Percentiles rank a stretch among this genome's conserved stretches.
Conservation (phyloP, 2,888 invertebrate species). For the Leptopterna dolabrata region DNA sequence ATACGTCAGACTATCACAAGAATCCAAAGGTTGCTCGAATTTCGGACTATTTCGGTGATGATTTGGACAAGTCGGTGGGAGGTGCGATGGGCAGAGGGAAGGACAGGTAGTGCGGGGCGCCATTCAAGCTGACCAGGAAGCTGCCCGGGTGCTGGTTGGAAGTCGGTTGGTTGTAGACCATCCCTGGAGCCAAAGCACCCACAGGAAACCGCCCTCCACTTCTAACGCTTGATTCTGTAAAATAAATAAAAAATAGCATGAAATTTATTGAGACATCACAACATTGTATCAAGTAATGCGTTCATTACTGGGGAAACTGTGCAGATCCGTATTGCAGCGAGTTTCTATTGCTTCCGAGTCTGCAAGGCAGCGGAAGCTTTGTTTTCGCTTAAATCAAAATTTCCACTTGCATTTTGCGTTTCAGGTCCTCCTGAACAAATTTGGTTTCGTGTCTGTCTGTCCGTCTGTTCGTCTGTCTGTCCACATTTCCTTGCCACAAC, state of each 20-base stretch:
- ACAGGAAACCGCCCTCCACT: constrained; percentile 16
- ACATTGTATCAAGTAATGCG: too few relatives aligned
- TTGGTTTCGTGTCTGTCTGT: too few relatives aligned
- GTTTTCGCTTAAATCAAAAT: too few relatives aligned
- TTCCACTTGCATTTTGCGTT: too few relatives aligned
- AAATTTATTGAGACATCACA: too few relatives aligned
- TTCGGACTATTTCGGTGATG: constrained; percentile 30
- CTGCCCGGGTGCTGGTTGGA: constrained; percentile 67
- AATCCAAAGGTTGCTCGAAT: background rate
- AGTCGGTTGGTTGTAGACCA: constrained; percentile 68
- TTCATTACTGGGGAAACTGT: too few relatives aligned
- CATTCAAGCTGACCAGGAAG: constrained; percentile 67
- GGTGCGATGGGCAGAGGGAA: constrained; percentile 60
- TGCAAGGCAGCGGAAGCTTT: too few relatives aligned
- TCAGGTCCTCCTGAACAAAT: too few relatives aligned
- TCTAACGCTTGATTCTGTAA: background rate
- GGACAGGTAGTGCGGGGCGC: constrained; percentile 62
- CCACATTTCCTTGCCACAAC: too few relatives aligned
- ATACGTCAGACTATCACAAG: background rate
- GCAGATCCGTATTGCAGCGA: too few relatives aligned
- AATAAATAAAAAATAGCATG: background rate
- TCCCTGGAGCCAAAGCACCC: constrained; percentile 34
- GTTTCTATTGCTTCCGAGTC: too few relatives aligned
- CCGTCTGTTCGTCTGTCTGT: too few relatives aligned
- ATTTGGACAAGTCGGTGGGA: constrained; percentile 61